These are phyloP conservation scores for Trichogramma pretiosum DNA, from an alignment of 1,140 invertebrate species.

Conservation along the genomic window DNA sequence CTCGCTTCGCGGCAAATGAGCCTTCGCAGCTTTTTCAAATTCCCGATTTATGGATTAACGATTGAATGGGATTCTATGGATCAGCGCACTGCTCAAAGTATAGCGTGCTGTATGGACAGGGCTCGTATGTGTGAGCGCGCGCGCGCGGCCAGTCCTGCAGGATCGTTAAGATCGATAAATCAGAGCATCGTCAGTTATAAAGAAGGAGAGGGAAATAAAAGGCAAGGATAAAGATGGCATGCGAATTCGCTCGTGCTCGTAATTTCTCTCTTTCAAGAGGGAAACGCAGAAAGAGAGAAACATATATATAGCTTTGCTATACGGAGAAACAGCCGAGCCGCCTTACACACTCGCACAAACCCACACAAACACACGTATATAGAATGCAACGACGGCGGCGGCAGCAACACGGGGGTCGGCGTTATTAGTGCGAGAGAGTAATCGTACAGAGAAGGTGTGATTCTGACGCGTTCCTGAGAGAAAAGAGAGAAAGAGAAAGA, in stretches of 20 bases:
- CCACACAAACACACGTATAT: conserved; percentile 9
- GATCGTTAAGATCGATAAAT: conserved; percentile 17
- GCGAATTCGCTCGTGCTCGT: conserved; percentile 2
- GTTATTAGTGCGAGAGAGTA: conserved; percentile 37
- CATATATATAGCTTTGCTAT: too few species aligned
- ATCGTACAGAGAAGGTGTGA: conserved; percentile 43
- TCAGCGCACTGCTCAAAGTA: too few species aligned
- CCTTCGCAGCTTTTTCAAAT: too few species aligned
- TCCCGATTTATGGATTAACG: conserved; percentile 12
- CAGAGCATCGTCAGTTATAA: conserved; percentile 12
- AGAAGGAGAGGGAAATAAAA: conserved; percentile 3
- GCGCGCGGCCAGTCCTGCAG: neutral
- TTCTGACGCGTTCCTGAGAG: conserved; percentile 36
- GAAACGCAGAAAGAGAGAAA: too few species aligned
- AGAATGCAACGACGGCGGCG: neutral
- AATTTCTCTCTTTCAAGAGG: conserved; percentile 11
- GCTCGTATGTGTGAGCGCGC: too few species aligned
- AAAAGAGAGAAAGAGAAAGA: conserved; percentile 9
- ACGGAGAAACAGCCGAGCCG: too few species aligned
- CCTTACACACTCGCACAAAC: neutral
- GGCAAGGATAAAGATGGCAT: neutral
- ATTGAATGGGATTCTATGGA: too few species aligned
- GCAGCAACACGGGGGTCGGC: conserved; percentile 21
- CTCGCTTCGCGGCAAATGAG: too few species aligned
- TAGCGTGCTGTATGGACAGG: too few species aligned